Percentiles rank a stretch among this genome's conserved stretches.
Conservation (phyloP, 2,797 vertebrate species). For the Aplochiton taeniatus region DNA sequence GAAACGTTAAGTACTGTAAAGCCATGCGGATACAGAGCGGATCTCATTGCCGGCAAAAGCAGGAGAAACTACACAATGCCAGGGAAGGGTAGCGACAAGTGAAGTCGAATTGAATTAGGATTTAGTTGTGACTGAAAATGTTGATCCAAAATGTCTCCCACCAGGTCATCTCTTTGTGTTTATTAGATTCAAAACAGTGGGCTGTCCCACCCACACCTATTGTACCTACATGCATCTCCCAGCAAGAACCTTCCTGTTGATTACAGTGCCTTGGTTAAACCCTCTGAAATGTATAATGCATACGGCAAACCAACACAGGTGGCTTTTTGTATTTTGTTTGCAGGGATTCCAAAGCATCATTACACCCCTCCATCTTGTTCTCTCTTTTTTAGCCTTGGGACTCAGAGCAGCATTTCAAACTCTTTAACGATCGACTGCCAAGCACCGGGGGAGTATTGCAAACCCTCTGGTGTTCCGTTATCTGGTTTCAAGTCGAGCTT, state of each 20-base stretch:
- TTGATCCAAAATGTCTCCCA: no score
- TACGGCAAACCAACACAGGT: slow-evolving; percentile 28
- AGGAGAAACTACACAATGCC: no score
- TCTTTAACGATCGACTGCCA: slow-evolving; percentile 20
- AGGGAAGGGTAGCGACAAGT: no score
- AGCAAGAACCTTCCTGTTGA: slow-evolving; percentile 64
- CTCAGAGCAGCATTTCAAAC: slow-evolving; percentile 12
- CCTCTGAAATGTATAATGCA: slow-evolving; percentile 24
- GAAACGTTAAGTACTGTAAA: no score
- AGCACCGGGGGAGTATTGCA: slow-evolving; percentile 22
- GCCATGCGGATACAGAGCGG: no score
- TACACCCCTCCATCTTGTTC: not conserved
- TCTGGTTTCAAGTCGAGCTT: slow-evolving; percentile 17
- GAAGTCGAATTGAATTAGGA: no score
- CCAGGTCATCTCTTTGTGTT: no score
- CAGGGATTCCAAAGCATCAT: slow-evolving; percentile 9
- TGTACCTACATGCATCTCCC: slow-evolving; percentile 32
- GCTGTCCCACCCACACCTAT: not conserved
- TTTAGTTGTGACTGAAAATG: no score
- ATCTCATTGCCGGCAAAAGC: no score
- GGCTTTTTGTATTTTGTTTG: slow-evolving; percentile 26
- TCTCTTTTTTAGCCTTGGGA: not conserved
- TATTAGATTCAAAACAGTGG: no score
- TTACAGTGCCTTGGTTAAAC: slow-evolving; percentile 68
- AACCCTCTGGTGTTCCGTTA: slow-evolving; percentile 22